Base-by-base conservation (phyloP, 2,888 invertebrate species). In the Gymnoscelis rufifasciata region DNA sequence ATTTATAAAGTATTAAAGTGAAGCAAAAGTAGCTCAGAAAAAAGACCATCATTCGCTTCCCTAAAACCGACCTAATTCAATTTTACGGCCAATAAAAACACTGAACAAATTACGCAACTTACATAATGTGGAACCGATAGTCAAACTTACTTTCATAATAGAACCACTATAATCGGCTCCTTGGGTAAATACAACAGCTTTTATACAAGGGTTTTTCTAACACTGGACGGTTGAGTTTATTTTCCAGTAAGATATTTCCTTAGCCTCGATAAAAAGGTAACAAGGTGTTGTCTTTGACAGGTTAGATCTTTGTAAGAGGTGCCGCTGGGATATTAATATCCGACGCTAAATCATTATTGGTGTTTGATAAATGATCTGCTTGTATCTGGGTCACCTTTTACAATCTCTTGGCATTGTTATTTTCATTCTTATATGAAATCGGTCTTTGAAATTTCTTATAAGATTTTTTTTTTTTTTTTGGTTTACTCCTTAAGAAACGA, bases 201-300 rank as follows among this genome's bases (percentile, higher is more conserved):
- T 15, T 29, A 14, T 3, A 2, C n/a, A 1, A 28, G 30, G 50
- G 72, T 42, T 72, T 74, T 58, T 10, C 39, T 30, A 52, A 51
- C 1, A 38, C 8, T 75, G 68, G 80, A 52, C 67, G 67, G 38
- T 66, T 68, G 66, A 59, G 59, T 68, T 70, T 70, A 71, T 74
- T 71, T 75, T 74, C 74, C 71, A 71, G 77, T 72, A 77, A 68
- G 74, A 81, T 81, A 81, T 80, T 79, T 72, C 67, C 59, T 48
- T 51, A 59, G 58, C 66, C 66, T 71, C 62, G 66, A 67, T 73
- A 71, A 75, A 65, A 60, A 71, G 70, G 66, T 82, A 78, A 79
- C 70, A 66, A 76, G 67, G 62, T 53, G 59, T 65, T 74, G 75
- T 68, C 76, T 81, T 76, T 80, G 83, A 80, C 80, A 82, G 71